These are phyloP conservation scores for Acanthurus leucopareius DNA, from an alignment of 2,797 vertebrate species.

Conservation along the genomic window DNA sequence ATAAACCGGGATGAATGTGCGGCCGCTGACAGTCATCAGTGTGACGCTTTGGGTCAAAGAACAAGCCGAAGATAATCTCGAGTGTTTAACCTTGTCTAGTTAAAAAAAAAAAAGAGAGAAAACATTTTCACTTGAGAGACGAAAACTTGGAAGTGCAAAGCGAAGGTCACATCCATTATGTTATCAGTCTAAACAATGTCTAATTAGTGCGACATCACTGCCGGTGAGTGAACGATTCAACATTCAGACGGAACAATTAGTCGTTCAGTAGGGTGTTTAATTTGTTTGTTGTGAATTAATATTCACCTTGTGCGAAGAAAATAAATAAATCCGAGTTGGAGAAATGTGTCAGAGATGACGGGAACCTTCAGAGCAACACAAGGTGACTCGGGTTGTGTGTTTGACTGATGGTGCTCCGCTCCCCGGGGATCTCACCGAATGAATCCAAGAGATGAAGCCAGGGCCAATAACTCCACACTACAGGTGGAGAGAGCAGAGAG, in stretches of 20 bases:
- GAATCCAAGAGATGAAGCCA: constrained; percentile 6
- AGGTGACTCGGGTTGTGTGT: constrained; percentile 5
- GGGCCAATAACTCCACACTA: constrained; percentile 8
- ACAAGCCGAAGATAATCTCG: not conserved
- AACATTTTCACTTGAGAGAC: not conserved
- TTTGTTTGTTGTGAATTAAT: constrained; percentile 9
- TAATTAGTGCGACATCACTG: constrained; percentile 4
- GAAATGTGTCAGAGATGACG: not conserved
- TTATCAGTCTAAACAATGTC: not conserved
- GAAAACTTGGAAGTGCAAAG: not conserved
- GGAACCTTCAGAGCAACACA: constrained; percentile 22
- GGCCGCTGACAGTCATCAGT: constrained; percentile 2
- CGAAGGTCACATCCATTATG: constrained; percentile 16
- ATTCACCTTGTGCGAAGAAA: constrained; percentile 14
- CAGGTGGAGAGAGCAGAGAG: not conserved
- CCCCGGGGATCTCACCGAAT: constrained; percentile 13
- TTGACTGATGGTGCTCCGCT: constrained; percentile 33
- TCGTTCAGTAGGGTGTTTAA: constrained; percentile 5
- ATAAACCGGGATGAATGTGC: constrained; percentile 26
- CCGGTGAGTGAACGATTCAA: not conserved
- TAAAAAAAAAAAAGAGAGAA: not conserved
- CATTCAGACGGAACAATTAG: not conserved
- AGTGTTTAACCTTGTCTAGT: not conserved
- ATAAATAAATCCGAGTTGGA: constrained; percentile 29
- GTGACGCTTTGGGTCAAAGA: constrained; percentile 22